These are phyloP conservation scores for Callitettix versicolor DNA, from an alignment of 1,140 invertebrate species.

Conservation along the genomic window DNA sequence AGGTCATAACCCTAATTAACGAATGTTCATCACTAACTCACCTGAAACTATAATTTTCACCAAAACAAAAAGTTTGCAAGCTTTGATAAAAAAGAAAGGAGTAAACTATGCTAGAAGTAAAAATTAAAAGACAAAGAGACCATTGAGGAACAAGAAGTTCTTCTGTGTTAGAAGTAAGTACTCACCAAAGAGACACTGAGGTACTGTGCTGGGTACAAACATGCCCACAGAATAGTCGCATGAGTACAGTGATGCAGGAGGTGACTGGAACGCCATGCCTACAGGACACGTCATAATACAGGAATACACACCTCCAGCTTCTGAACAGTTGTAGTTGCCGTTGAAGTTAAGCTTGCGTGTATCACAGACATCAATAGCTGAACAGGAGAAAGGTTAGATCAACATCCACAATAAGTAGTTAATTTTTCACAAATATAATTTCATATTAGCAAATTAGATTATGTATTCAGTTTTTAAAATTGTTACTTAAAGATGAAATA, in stretches of 20 bases:
- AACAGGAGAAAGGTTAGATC: slow-evolving; percentile 22
- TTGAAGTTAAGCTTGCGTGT: slow-evolving; percentile 55
- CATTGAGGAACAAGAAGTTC: too few species aligned
- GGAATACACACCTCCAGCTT: slow-evolving; percentile 42
- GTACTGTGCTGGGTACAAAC: slow-evolving; percentile 57
- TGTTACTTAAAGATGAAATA: too few species aligned
- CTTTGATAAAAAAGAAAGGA: too few species aligned
- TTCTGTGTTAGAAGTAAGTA: too few species aligned
- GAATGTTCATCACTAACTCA: too few species aligned
- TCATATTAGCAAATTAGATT: not conserved
- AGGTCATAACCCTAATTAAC: too few species aligned
- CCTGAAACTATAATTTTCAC: too few species aligned
- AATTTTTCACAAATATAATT: slow-evolving; percentile 5
- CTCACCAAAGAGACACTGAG: slow-evolving; percentile 61
- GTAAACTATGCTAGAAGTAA: too few species aligned
- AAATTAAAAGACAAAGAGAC: too few species aligned
- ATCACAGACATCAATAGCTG: slow-evolving; percentile 47
- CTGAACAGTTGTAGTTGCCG: slow-evolving; percentile 58
- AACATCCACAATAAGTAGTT: slow-evolving; percentile 3
- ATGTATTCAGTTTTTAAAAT: too few species aligned
- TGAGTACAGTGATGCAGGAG: slow-evolving; percentile 48
- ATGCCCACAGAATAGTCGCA: slow-evolving; percentile 55
- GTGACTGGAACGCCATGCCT: slow-evolving; percentile 35
- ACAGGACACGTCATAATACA: slow-evolving; percentile 56
- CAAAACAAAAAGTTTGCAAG: too few species aligned